Evolutionary conservation across 2,888 invertebrate genomes (phyloP).

Genomic region (Craniophora ligustri): DNA sequence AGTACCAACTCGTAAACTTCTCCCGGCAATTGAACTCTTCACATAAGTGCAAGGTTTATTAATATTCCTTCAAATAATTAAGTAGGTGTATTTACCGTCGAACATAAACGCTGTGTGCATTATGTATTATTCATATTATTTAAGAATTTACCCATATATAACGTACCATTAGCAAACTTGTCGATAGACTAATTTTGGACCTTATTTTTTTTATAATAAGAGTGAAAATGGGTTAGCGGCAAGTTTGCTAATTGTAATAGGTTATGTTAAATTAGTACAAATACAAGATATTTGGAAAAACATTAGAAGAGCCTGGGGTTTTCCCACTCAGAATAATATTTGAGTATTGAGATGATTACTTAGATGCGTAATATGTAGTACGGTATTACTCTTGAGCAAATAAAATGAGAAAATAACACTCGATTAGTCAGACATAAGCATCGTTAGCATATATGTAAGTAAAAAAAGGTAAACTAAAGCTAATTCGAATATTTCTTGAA

Average conservation of each 20-base stretch:
- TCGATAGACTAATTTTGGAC: no score
- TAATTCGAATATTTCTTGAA: no score
- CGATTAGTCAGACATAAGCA: neutral
- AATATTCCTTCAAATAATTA: constrained; percentile 2
- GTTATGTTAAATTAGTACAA: constrained; percentile 42
- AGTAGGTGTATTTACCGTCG: constrained; percentile 9
- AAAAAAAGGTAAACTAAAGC: no score
- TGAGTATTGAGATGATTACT: constrained; percentile 38
- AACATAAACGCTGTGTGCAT: constrained; percentile 21
- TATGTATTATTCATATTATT: constrained; percentile 44
- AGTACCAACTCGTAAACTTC: neutral
- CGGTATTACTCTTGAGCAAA: constrained; percentile 14
- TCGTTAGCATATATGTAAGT: no score
- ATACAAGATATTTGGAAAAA: constrained; percentile 48
- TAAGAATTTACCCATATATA: constrained; percentile 20
- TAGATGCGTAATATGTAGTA: constrained; percentile 30
- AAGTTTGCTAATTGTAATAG: no score
- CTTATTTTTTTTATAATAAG: no score
- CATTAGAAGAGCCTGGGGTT: constrained; percentile 58
- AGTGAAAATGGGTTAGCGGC: no score
- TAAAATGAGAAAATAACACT: constrained; percentile 12
- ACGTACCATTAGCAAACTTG: constrained; percentile 2
- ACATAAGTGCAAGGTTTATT: constrained; percentile 18
- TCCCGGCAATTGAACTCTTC: constrained; percentile 3
- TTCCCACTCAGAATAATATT: constrained; percentile 65